phyloP scores from a whole-genome alignment of 1,140 invertebrate species.

The Dinoponera quadriceps region DNA sequence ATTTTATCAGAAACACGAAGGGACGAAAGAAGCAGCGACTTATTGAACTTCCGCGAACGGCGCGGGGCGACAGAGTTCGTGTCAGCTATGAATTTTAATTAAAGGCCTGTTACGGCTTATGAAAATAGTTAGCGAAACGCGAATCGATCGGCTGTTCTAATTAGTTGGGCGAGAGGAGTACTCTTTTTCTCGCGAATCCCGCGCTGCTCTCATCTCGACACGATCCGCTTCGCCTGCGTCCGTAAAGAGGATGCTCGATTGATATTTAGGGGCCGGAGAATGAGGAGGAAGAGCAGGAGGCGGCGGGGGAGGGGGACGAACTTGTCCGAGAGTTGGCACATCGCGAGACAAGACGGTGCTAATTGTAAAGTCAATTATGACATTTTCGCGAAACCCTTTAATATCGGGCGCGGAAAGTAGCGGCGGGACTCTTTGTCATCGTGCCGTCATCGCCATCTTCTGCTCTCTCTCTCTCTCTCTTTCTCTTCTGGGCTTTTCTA shows the following conservation, averaged over 20 bases:
- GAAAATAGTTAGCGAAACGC: constrained; percentile 67
- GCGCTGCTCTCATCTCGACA: neutral
- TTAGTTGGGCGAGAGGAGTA: constrained; percentile 67
- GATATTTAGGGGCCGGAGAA: constrained; percentile 52
- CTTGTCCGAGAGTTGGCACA: constrained; percentile 35
- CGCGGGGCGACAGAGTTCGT: constrained; percentile 8
- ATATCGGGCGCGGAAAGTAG: constrained; percentile 63
- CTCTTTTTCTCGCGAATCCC: constrained; percentile 11
- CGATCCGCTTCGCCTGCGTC: constrained; percentile 25
- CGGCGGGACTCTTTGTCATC: constrained; percentile 69
- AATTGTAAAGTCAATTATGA: constrained; percentile 79
- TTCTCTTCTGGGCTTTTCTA: constrained; percentile 13
- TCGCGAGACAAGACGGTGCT: constrained; percentile 62
- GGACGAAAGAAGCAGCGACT: constrained; percentile 44
- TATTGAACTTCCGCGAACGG: constrained; percentile 46
- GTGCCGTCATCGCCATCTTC: constrained; percentile 41
- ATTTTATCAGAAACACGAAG: constrained; percentile 45
- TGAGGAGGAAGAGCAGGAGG: constrained; percentile 1
- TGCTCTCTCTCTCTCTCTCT: constrained; percentile 10
- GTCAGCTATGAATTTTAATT: constrained; percentile 74
- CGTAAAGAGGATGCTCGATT: constrained; percentile 56
- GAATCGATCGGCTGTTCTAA: constrained; percentile 74
- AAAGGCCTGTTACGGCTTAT: constrained; percentile 60
- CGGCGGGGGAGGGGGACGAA: neutral
- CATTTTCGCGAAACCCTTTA: constrained; percentile 71